Base-by-base conservation (phyloP, 1,140 invertebrate species). In the Plutomurus gul region DNA sequence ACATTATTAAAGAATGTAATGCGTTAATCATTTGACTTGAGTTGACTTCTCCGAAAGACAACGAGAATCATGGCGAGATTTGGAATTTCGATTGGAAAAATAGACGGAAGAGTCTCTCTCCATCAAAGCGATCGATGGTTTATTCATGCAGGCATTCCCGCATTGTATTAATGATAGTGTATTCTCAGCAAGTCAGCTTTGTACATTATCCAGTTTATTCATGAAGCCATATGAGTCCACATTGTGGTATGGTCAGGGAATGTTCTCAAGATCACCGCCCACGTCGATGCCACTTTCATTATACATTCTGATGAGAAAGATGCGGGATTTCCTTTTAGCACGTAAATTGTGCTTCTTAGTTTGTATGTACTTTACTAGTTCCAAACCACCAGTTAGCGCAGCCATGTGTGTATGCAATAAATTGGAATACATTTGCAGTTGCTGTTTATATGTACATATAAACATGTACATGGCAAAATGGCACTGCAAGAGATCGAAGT, bases 211-310 rank as follows among this genome's bases (percentile, higher is more conserved):
- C 18, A 65, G 30, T 65, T 65, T 65, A 33, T 65, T 30, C 56
- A 65, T 65, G 56, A 65, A 65, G 56, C 30, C 30, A 65, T 51
- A 51, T 22, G 36, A 33, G 56, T 65, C 56, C 27, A 65, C 18
- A 65, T 13, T 65, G 46, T 22, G 11, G 43, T 75, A 40, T n/a
- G 27, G 49, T 56, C 25, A 36, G 27, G 25, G 75, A 76, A 76
- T 76, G 47, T 76, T 76, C 75, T 76, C 75, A 76, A 76, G 56
- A 33, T n/a, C 25, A 65, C 75, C 75, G 75, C 75, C 75, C 75
- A 76, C 75, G 75, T 76, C 36, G 73, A 36, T 37, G 37, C 30
- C 30, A 20, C 22, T 40, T 40, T 16, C 37, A 40, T 40, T 36
- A 73, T 43, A 43, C 71, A 73, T 7, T 36, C 11, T 65, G 56